Conservation (phyloP, 2,888 invertebrate species). For the Gonocerus acuteangulatus region DNA sequence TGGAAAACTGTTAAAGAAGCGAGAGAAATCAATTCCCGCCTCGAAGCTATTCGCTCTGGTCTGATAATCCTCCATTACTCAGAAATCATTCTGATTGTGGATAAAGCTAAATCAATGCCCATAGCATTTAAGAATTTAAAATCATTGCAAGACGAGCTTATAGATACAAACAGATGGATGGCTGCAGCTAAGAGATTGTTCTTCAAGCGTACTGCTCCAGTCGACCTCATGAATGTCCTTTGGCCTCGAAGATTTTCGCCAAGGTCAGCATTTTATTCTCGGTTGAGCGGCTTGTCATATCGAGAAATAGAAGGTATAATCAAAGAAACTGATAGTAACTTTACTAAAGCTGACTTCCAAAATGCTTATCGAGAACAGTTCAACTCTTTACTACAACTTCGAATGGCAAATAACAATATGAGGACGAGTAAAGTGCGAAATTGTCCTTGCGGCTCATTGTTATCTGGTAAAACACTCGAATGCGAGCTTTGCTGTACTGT, state of each 20-base stretch:
- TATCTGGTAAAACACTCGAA: constrained; percentile 9
- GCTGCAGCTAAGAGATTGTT: constrained; percentile 18
- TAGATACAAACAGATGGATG: constrained; percentile 23
- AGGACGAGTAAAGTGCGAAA: not conserved
- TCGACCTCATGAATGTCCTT: constrained; percentile 27
- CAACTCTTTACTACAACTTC: constrained; percentile 11
- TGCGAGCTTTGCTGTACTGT: constrained; percentile 32
- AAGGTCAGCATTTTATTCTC: constrained; percentile 12
- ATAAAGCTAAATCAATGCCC: constrained; percentile 11
- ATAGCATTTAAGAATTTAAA: not conserved
- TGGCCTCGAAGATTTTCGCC: constrained; percentile 32
- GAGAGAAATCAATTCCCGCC: constrained; percentile 9
- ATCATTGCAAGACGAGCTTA: not conserved
- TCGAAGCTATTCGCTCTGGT: constrained; percentile 26
- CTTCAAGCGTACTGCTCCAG: constrained; percentile 15
- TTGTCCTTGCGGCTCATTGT: constrained; percentile 12
- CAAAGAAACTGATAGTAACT: not conserved
- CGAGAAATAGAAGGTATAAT: constrained; percentile 5
- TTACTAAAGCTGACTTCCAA: constrained; percentile 2
- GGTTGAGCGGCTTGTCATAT: not conserved
- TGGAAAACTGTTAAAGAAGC: constrained; percentile 14
- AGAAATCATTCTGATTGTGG: constrained; percentile 29
- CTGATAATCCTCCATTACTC: constrained; percentile 23
- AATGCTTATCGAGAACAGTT: constrained; percentile 17
- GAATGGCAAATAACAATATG: constrained; percentile 6